phyloP scores from a whole-genome alignment of 2,797 vertebrate genomes.

The Anomalospiza imberbis region DNA sequence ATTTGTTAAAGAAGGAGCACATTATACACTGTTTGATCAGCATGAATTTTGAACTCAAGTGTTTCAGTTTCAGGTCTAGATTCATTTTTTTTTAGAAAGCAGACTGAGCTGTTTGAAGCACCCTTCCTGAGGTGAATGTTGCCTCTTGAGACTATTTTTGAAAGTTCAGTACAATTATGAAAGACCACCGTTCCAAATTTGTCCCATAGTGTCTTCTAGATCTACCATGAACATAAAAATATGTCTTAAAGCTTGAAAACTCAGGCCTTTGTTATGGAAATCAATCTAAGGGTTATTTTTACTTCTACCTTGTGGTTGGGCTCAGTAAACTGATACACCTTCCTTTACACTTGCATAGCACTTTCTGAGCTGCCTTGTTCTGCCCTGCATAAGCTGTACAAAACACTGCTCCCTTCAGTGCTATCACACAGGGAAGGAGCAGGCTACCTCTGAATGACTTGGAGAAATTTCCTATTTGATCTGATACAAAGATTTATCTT shows the following conservation, averaged over 20 bases:
- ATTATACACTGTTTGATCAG: not conserved
- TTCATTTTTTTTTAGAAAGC: not conserved
- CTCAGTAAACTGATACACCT: not conserved
- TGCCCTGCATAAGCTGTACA: not conserved
- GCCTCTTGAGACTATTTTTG: not conserved
- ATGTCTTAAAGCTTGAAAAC: not conserved
- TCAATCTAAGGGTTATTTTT: not conserved
- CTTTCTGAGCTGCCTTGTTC: not conserved
- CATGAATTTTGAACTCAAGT: not conserved
- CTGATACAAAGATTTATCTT: not conserved
- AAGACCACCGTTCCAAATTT: not conserved
- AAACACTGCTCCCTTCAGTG: not conserved
- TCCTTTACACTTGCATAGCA: not conserved
- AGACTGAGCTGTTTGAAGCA: not conserved
- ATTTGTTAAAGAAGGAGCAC: not conserved
- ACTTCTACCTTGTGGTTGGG: not conserved
- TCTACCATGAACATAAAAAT: fast-evolving
- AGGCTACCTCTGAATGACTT: not conserved
- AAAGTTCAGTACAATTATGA: not conserved
- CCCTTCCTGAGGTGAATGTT: not conserved
- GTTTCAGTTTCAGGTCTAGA: not conserved
- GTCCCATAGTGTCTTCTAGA: not conserved
- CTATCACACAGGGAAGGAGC: not conserved
- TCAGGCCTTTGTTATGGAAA: not conserved
- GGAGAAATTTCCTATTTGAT: not conserved